Evolutionary conservation across 1,140 invertebrate genomes (phyloP), one percentile per base, ranked within the genome.

Genomic region (Drosophila teissieri): DNA sequence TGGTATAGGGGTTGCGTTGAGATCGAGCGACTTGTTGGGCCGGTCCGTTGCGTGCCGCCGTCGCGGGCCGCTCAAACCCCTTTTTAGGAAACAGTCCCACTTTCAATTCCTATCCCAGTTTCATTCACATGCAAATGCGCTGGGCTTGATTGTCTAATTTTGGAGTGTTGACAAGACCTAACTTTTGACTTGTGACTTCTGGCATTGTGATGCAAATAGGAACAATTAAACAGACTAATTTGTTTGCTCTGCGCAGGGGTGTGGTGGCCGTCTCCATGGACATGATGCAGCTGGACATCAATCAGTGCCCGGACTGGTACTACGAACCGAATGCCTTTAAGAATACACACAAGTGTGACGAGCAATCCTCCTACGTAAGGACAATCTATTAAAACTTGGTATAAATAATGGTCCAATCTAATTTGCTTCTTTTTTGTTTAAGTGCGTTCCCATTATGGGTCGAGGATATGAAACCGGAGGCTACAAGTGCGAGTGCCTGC

Each of bases 401-500:
- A 22, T 19, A 19, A 19, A 19, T 19, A 2, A 19, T 19, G 19
- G 8, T 48, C 37, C 14, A 39, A n/a, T 6, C 12, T 44, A 19
- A 44, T 17, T 7, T 10, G 17, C 8, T 42, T 42, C n/a, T 12
- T 19, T 3, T 45, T 4, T 45, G 11, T 94, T 94, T 36, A 93
- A 99, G 97, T 99, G 98, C 92, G 97, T 98, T 19, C 97, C 98
- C 12, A 96, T 99, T 67, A 94, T 97, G 77, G 98, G 98, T 14
- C 94, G 97, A 91, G 97, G 97, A 48, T 98, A 97, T 92, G 96
- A 98, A 73, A 95, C 95, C 12, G 98, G 98, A 53, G 97, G 97
- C n/a, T 99, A 99, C 93, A 99, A 99, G 93, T 99, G 98, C 93
- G 98, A 99, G 92, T 99, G 98, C 91, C 95, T 97, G 55, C 98